Conservation (phyloP, 2,888 invertebrate genomes). For the Hedychridium roseum region DNA sequence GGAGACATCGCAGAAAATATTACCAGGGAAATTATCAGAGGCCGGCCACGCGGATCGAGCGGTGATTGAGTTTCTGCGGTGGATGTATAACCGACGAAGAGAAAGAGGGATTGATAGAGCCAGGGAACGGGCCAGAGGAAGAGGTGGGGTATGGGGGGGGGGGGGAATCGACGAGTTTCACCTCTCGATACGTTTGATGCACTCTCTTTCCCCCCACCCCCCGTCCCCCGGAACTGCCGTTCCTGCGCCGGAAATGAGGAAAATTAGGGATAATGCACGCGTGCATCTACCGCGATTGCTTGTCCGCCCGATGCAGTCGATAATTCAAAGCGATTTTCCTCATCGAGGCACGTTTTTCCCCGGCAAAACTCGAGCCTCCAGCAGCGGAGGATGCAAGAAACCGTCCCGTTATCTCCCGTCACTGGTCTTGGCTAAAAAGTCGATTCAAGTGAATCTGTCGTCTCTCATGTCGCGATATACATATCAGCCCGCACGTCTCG, state of each 20-base stretch:
- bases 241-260: slow-evolving; percentile 10
- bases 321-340: neutral
- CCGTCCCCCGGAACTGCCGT: no score
- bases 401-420: slow-evolving; percentile 1
- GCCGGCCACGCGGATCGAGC: slow-evolving; percentile 24
- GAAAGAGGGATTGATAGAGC: no score
- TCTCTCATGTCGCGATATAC: no score
- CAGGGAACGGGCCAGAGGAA: no score
- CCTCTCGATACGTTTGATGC: no score
- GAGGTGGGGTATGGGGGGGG: no score
- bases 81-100: neutral
- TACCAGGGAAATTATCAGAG: slow-evolving; percentile 40
- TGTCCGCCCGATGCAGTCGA: slow-evolving; percentile 7
- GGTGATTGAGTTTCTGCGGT: slow-evolving; percentile 22
- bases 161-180: no score
- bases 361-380: neutral
- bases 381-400: neutral
- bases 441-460: no score
- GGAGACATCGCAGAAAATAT: slow-evolving; percentile 28
- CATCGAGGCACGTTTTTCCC: neutral
- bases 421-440: no score
- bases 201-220: no score
- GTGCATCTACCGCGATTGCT: no score
- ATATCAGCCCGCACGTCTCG: no score
- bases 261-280: slow-evolving; percentile 16